Base-by-base conservation (phyloP, 2,113 vertebrate species). In the Natator depressus region DNA sequence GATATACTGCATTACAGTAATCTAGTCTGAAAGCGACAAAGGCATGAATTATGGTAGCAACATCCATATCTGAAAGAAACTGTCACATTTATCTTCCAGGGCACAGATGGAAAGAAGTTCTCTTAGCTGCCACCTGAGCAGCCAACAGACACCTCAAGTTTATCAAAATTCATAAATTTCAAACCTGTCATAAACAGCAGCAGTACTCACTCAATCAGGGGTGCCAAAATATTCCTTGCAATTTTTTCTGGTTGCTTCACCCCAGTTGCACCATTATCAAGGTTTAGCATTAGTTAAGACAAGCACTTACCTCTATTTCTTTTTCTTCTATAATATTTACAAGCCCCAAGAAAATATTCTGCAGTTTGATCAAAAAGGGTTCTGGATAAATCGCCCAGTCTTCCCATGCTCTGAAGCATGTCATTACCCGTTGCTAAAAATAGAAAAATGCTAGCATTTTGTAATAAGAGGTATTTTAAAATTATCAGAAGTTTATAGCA, bases 331-430 rank as follows among this genome's bases (percentile, higher is more conserved):
- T 95, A 51, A 99, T 98, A 98, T 99, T 99, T 94, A 99, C 99
- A 86, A 99, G 99, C 47, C 99, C 99, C 97, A 99, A 98, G 98
- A 99, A 99, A 97, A 99, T 99, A 98, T 99, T 99, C 98, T 99
- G 99, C 50, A 99, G 98, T 98, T 99, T 99, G 97, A 99, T 99
- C 94, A 99, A 98, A 98, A 99, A 99, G 25, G 99, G 99, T 87
- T 99, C 99, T n/a, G 99, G 99, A 97, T 99, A 99, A 95, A 99
- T 99, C 0, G 99, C 98, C 99, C 99, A 99, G 95, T 99, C 99
- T 97, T 99, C 99, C 99, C 99, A 99, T 1, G 99, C 99, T 97
- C 99, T 98, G 98, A 99, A 99, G 98, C 99, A 99, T 2, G 99
- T 98, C 99, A 99, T 99, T 55, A 99, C 99, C 75, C 99, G 98